Base-by-base conservation (phyloP, 1,140 invertebrate genomes). In the Apolygus lucorum region DNA sequence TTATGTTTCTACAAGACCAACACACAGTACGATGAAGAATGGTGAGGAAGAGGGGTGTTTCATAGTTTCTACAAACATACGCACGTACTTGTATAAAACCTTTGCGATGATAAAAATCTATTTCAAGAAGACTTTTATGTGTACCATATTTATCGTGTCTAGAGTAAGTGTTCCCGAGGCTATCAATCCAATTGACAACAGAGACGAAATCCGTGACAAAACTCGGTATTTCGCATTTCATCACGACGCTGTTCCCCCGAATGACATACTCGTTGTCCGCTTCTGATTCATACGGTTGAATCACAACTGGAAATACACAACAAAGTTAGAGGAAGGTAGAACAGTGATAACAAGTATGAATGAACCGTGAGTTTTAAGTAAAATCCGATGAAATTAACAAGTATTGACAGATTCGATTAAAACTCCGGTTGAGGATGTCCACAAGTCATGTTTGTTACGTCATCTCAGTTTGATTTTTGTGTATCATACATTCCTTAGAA, bases 261-360 rank as follows among this genome's bases (percentile, higher is more conserved):
- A 95, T 95, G 63, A 95, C 92, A 82, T 95, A 96, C 76, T 95
- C 92, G 80, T 95, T 94, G 82, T 93, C 91, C 73, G 92, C 89
- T 81, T 90, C 88, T 28, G 89, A 86, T 81, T 91, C 88, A 79
- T 91, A 92, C 74, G 86, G 86, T 76, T 90, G 89, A 79, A 88
- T 86, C 17, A 92, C 87, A 75, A 92, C 91, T 93, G 84, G 67
- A 84, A 76, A 26, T 1, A 69, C 26, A 24, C 4, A 42, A n/a
- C n/a, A n/a, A n/a, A n/a, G n/a, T n/a, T n/a, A n/a, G n/a, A n/a
- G n/a, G n/a, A n/a, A n/a, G n/a, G n/a, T n/a, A n/a, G n/a, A n/a
- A n/a, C n/a, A n/a, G n/a, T n/a, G n/a, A n/a, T n/a, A n/a, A n/a
- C n/a, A n/a, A n/a, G n/a, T n/a, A n/a, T n/a, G n/a, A n/a, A n/a